Conservation (phyloP, 2,113 vertebrate genomes). For the Litocranius walleri region DNA sequence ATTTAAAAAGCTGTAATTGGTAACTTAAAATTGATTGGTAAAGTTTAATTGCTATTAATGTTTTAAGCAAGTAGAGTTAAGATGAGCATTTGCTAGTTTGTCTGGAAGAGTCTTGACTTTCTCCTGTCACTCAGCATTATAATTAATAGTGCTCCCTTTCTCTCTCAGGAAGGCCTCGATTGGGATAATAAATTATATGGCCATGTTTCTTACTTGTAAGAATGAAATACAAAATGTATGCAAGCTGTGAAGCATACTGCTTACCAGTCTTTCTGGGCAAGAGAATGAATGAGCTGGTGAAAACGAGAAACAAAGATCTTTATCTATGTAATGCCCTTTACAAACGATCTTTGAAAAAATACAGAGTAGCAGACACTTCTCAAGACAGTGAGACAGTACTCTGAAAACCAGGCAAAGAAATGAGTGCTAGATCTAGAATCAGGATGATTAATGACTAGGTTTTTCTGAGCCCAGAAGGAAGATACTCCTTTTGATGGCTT, state of each 20-base stretch:
- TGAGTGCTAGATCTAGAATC: background rate
- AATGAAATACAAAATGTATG: conserved; percentile 31
- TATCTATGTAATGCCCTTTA: conserved; percentile 20
- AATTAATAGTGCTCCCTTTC: background rate
- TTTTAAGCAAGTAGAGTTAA: conserved; percentile 38
- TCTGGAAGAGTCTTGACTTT: conserved; percentile 9
- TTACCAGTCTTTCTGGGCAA: background rate
- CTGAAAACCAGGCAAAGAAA: background rate
- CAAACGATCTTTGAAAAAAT: conserved; percentile 29
- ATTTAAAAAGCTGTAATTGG: background rate
- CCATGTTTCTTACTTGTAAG: conserved; percentile 18
- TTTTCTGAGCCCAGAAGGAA: conserved; percentile 19
- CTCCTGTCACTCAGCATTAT: background rate
- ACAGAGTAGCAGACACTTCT: background rate
- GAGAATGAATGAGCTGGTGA: background rate
- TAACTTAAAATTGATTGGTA: background rate
- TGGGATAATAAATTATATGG: conserved; percentile 21
- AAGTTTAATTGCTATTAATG: background rate
- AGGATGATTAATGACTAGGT: background rate
- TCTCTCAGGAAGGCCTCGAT: background rate
- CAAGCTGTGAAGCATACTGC: background rate
- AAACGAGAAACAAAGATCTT: conserved; percentile 20
- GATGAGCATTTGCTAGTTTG: background rate
- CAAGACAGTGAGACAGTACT: background rate
- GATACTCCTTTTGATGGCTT: background rate